Percentiles rank a stretch among this genome's conserved stretches.
phyloP scores from a whole-genome alignment of 2,113 vertebrate species.

The Psilopsiagon aymara region DNA sequence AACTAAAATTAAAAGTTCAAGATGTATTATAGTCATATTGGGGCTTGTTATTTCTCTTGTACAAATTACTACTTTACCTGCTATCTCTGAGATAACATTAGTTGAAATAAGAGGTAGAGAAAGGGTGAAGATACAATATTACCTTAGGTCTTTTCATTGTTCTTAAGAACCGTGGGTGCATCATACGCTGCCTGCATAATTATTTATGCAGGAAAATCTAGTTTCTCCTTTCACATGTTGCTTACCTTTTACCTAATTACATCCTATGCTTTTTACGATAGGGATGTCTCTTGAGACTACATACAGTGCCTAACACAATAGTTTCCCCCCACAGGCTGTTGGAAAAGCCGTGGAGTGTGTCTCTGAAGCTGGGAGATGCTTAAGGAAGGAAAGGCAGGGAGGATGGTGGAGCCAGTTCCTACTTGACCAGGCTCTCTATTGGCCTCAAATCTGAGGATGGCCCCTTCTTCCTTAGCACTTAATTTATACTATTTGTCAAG shows the following conservation, averaged over 20 bases:
- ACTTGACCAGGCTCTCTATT: rapidly evolving
- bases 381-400: neutral
- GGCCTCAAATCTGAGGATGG: neutral
- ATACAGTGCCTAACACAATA: no score
- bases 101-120: neutral
- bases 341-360: neutral
- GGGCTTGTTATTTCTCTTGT: neutral
- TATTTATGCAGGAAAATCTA: neutral
- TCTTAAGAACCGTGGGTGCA: neutral
- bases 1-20: neutral
- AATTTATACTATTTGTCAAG: neutral
- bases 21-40: neutral
- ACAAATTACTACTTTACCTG: neutral
- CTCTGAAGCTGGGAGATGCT: neutral
- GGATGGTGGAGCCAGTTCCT: neutral
- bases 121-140: neutral
- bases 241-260: neutral
- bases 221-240: neutral
- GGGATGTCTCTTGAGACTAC: neutral
- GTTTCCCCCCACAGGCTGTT: rapidly evolving
- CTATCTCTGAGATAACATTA: neutral
- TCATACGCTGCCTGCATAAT: neutral
- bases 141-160: neutral
- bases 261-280: neutral
- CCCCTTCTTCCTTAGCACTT: neutral